A percentile compares a stretch with the other conserved stretches of the same genome.
Conservation (phyloP, 2,113 vertebrate genomes). For the Alligator sinensis region DNA sequence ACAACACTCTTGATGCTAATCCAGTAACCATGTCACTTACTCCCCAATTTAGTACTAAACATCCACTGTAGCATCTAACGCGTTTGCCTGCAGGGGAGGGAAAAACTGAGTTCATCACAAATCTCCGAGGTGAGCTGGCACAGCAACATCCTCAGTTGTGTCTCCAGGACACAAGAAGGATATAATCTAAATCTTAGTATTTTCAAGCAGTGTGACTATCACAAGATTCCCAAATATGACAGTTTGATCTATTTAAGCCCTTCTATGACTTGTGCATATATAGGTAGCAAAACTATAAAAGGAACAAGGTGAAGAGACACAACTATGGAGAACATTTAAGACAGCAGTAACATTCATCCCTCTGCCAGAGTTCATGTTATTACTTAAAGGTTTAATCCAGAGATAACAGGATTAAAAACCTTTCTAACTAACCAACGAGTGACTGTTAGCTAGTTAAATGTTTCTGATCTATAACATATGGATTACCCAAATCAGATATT, state of each 20-base stretch:
- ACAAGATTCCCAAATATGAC: not conserved
- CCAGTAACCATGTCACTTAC: conserved; percentile 56
- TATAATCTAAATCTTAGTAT: conserved; percentile 1
- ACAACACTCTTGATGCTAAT: not conserved
- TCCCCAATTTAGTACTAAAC: conserved; percentile 67
- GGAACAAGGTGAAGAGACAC: not conserved
- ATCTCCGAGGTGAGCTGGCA: not conserved
- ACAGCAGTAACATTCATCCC: not conserved
- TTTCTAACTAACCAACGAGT: not conserved
- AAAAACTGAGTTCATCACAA: conserved; percentile 55
- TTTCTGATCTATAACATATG: not conserved
- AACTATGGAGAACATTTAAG: not conserved
- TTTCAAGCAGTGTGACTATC: not conserved
- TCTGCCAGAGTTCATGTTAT: not conserved
- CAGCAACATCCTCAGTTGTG: not conserved
- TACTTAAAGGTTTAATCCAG: not conserved
- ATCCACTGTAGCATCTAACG: conserved; percentile 51
- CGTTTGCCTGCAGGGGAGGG: conserved; percentile 53
- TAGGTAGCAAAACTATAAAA: not conserved
- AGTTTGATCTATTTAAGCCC: not conserved
- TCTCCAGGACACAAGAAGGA: not conserved
- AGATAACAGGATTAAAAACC: not conserved
- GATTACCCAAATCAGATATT: rapidly evolving
- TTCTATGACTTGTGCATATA: not conserved
- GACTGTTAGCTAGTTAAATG: rapidly evolving